Conservation (phyloP, 2,797 vertebrate genomes). For the Chiropotes sagulatus region DNA sequence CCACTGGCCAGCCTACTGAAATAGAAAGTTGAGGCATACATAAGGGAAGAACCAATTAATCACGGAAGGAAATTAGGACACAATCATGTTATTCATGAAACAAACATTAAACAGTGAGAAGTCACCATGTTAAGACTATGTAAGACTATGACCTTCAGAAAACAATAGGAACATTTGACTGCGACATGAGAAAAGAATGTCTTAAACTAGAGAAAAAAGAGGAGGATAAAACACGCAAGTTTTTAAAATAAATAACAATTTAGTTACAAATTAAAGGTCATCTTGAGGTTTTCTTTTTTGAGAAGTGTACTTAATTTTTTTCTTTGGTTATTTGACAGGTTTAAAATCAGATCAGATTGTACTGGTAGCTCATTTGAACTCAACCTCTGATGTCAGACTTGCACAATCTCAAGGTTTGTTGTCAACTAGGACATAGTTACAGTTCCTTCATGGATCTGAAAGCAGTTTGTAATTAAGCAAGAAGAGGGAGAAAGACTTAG, state of each 20-base stretch:
- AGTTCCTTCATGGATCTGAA: conserved; percentile 38
- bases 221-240: neutral
- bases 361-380: conserved; percentile 52
- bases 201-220: conserved; percentile 35
- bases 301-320: neutral
- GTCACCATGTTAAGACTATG: neutral
- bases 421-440: conserved; percentile 41
- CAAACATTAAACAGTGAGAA: neutral
- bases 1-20: neutral
- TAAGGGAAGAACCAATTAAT: neutral
- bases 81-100: neutral
- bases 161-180: neutral
- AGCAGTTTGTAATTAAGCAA: neutral
- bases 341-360: conserved; percentile 78
- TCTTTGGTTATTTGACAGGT: conserved; percentile 67
- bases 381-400: conserved; percentile 57
- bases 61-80: neutral
- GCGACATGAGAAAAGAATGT: neutral
- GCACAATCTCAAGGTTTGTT: conserved; percentile 66
- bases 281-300: neutral
- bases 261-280: neutral
- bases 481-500: neutral
- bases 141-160: neutral
- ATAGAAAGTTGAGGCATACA: neutral
- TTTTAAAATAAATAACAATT: conserved; percentile 48